Conservation (phyloP, 1,140 invertebrate species). For the Calephelis virginiensis region DNA sequence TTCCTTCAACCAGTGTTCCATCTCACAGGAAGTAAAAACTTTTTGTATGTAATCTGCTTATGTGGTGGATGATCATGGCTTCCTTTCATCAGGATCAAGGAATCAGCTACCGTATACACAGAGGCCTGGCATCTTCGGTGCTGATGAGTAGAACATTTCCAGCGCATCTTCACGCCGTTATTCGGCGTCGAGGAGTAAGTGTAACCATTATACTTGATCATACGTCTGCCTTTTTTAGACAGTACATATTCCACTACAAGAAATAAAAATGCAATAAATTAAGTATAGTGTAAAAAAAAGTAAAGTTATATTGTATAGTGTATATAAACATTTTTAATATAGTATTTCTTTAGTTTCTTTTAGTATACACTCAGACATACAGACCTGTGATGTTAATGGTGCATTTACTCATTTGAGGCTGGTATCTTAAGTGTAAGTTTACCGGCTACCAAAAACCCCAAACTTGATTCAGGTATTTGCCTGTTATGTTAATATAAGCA, state of each 20-base stretch:
- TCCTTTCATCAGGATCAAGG: slow-evolving; percentile 24
- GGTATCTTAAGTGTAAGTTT: too few relatives aligned
- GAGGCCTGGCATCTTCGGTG: slow-evolving; percentile 38
- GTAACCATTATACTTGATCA: slow-evolving; percentile 39
- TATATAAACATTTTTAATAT: too few relatives aligned
- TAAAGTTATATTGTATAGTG: too few relatives aligned
- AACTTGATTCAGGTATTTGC: too few relatives aligned
- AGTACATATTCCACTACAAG: slow-evolving; percentile 35
- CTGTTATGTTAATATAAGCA: too few relatives aligned
- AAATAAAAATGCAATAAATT: background rate
- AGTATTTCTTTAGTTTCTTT: too few relatives aligned
- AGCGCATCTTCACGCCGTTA: slow-evolving; percentile 29
- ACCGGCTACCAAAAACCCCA: too few relatives aligned
- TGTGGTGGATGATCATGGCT: slow-evolving; percentile 28
- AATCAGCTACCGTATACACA: slow-evolving; percentile 1
- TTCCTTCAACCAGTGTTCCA: too few relatives aligned
- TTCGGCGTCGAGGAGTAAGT: slow-evolving; percentile 33
- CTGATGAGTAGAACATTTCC: slow-evolving; percentile 53
- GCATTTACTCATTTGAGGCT: too few relatives aligned
- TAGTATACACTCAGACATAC: too few relatives aligned
- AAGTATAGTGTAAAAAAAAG: background rate
- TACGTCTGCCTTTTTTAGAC: slow-evolving; percentile 40
- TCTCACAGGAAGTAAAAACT: background rate
- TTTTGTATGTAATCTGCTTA: slow-evolving; percentile 22
- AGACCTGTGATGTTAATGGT: too few relatives aligned